Base-by-base conservation (phyloP, 2,888 invertebrate species). In the Barypeithes pellucidus region DNA sequence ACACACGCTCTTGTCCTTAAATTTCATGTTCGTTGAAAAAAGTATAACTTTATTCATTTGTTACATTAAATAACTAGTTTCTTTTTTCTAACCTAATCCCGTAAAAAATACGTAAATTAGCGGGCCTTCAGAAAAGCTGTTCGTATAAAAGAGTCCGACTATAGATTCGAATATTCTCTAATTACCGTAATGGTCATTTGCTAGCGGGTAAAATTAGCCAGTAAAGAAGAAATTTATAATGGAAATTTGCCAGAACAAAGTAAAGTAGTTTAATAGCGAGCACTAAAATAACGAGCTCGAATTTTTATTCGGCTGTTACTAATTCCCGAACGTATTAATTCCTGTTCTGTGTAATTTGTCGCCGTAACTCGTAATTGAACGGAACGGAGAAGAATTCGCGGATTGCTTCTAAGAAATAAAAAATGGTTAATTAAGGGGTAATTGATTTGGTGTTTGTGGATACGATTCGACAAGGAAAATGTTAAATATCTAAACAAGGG, bases 211-310 rank as follows among this genome's bases (percentile, higher is more conserved):
- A 36, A 50, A 65, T 65, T 22, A 50, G 52, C 39, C 41, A 14
- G 33, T 33, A 65, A 47, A 50, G 43, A 43, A 36, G 52, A 65
- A 45, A 65, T 65, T 65, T 65, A 65, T 65, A 65, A 52, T 36
- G 50, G 65, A 65, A 65, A 65, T 65, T 65, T 65, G 52, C 65
- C 65, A 50, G 65, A 50, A 65, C 52, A 52, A 47, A 57, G 54
- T 57, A 18, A 57, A 52, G 36, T 65, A 65, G 50, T 65, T 20
- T 50, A 50, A 52, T n/a, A 33, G 36, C 20, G 14, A 65, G 24
- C 12, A 41, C 33, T 36, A 65, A 65, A 65, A 65, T 65, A 65
- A 52, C 65, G 52, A 65, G 29, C 18, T 11, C 14, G 16, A 65
- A 45, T 65, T 65, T 52, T 65, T 45, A 63, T 16, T 65, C 20